phyloP scores from a whole-genome alignment of 2,113 vertebrate species.

The Scytalopus superciliaris region DNA sequence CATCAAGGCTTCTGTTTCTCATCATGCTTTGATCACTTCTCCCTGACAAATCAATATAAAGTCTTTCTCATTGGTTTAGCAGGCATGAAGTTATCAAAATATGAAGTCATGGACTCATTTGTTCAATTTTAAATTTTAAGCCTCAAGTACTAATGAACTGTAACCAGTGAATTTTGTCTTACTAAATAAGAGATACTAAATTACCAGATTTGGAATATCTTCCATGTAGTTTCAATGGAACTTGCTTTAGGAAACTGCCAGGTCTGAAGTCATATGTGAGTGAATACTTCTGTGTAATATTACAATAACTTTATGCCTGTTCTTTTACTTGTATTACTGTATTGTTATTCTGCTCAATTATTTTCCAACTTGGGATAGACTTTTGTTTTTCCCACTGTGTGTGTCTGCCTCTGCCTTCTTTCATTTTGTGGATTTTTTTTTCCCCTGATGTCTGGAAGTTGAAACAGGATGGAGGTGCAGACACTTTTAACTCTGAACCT shows the following conservation, averaged over 20 bases:
- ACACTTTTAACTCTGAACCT: not conserved
- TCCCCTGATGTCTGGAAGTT: not conserved
- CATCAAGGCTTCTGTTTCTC: not conserved
- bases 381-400: not conserved
- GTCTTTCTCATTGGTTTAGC: not conserved
- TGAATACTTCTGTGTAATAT: not conserved
- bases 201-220: not conserved
- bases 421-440: not conserved
- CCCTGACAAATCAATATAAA: not conserved
- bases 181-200: not conserved
- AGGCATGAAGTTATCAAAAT: not conserved
- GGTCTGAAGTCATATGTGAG: not conserved
- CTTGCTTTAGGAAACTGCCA: not conserved
- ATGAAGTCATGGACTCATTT: not conserved
- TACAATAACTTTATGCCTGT: not conserved
- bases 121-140: not conserved
- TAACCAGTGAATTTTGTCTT: not conserved
- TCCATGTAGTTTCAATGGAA: not conserved
- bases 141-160: not conserved
- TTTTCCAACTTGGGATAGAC: not conserved
- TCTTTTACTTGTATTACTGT: not conserved
- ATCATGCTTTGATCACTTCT: not conserved
- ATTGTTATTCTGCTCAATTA: not conserved
- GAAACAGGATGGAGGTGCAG: not conserved
- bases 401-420: accelerated